Conservation (phyloP, 2,113 vertebrate species). For the Percopsis transmontana region DNA sequence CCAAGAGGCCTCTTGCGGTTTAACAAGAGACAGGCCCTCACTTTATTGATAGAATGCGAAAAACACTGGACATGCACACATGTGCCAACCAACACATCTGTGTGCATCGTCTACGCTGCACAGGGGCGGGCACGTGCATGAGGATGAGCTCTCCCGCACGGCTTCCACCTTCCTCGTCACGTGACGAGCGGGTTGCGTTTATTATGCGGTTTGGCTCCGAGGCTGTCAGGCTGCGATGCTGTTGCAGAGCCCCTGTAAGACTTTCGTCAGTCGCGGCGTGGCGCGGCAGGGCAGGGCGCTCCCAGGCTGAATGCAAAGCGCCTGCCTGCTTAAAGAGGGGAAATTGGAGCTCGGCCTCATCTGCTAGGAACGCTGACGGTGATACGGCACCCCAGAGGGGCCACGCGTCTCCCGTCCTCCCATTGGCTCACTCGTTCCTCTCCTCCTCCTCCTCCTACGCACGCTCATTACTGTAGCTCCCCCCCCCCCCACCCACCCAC, state of each 20-base stretch:
- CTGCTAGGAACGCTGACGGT: slow-evolving; percentile 64
- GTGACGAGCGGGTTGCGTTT: not conserved
- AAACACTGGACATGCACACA: no score
- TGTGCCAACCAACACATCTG: no score
- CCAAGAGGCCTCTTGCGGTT: no score
- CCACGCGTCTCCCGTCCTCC: slow-evolving; percentile 16
- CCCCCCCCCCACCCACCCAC: not conserved
- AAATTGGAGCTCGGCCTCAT: slow-evolving; percentile 66
- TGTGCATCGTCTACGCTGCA: no score
- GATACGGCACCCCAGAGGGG: slow-evolving; percentile 61
- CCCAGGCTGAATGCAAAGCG: slow-evolving; percentile 47
- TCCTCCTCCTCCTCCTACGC: slow-evolving; percentile 38
- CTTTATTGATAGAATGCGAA: no score
- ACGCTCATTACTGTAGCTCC: slow-evolving; percentile 1
- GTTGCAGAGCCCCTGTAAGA: slow-evolving; percentile 73
- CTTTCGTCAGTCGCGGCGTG: slow-evolving; percentile 72
- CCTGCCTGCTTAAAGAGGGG: slow-evolving; percentile 56
- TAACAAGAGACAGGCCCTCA: no score
- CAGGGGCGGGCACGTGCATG: no score
- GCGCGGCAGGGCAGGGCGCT: slow-evolving; percentile 27
- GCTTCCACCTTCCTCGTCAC: no score
- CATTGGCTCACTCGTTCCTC: slow-evolving; percentile 42
- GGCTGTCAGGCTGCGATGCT: slow-evolving; percentile 15
- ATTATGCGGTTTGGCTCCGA: not conserved
- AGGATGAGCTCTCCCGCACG: no score